Conservation (phyloP, 2,113 vertebrate genomes). For the Capreolus pygargus region DNA sequence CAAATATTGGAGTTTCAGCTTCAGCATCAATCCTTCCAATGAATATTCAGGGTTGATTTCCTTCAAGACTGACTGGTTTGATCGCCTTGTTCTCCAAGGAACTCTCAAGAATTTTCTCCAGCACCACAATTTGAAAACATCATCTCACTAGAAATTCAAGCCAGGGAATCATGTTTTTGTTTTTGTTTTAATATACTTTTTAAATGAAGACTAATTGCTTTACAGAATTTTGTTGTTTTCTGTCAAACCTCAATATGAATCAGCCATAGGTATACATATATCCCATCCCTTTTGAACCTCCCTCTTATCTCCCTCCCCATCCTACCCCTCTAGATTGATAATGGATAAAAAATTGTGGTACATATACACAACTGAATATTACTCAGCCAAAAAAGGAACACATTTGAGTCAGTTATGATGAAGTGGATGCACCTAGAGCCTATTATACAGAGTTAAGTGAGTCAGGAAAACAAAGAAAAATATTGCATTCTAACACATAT, state of each 20-base stretch:
- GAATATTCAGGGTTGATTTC: not conserved
- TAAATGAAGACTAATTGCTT: not conserved
- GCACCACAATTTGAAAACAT: not conserved
- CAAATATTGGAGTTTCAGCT: not conserved
- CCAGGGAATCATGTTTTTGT: not conserved
- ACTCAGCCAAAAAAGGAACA: not conserved
- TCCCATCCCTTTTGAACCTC: not conserved
- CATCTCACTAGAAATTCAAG: not conserved
- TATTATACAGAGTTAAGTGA: not conserved
- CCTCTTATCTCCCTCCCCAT: not conserved
- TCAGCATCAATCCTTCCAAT: not conserved
- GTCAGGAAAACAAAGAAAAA: not conserved
- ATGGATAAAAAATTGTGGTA: not conserved
- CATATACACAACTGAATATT: not conserved
- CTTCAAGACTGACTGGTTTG: not conserved
- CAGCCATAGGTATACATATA: not conserved
- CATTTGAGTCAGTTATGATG: not conserved
- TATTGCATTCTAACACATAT: not conserved
- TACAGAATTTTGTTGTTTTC: not conserved
- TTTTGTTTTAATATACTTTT: not conserved
- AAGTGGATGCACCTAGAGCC: not conserved
- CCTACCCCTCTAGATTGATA: not conserved
- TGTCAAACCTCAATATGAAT: not conserved
- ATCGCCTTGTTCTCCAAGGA: not conserved
- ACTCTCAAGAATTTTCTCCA: not conserved